These are phyloP conservation scores for Daboia siamensis DNA, from an alignment of 2,113 vertebrate genomes.

Conservation along the genomic window DNA sequence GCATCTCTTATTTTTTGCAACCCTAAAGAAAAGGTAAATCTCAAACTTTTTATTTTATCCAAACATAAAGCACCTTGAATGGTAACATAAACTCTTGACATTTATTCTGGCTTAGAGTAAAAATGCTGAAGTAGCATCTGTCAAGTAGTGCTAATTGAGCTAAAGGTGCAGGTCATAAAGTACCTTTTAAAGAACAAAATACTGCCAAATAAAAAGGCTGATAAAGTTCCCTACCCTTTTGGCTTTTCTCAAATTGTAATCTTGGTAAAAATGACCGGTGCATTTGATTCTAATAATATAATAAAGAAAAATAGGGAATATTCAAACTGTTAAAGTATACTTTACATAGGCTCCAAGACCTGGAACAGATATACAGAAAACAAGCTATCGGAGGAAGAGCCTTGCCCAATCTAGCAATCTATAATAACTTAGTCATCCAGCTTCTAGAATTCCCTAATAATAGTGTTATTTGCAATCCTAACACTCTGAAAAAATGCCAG, in stretches of 20 bases:
- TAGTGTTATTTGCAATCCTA: not conserved
- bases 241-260: constrained; percentile 59
- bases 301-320: constrained; percentile 22
- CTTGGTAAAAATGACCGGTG: constrained; percentile 42
- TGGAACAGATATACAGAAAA: constrained; percentile 7
- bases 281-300: constrained; percentile 57
- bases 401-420: not conserved
- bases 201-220: constrained; percentile 62
- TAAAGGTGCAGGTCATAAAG: constrained; percentile 63
- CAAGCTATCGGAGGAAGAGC: not conserved
- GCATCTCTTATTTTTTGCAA: constrained; percentile 53
- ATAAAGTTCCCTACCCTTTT: constrained; percentile 59
- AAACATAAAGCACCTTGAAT: constrained; percentile 68
- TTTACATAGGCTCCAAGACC: not conserved
- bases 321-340: constrained; percentile 38
- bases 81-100: constrained; percentile 68
- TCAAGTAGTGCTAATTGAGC: constrained; percentile 63
- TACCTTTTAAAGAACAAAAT: constrained; percentile 64
- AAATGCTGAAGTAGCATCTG: constrained; percentile 70
- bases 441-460: not conserved
- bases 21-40: constrained; percentile 52
- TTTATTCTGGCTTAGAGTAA: constrained; percentile 64
- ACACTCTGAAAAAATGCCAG: not conserved
- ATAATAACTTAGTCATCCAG: not conserved
- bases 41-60: constrained; percentile 64